phyloP scores from a whole-genome alignment of 2,888 invertebrate species.

The Nomada flava region DNA sequence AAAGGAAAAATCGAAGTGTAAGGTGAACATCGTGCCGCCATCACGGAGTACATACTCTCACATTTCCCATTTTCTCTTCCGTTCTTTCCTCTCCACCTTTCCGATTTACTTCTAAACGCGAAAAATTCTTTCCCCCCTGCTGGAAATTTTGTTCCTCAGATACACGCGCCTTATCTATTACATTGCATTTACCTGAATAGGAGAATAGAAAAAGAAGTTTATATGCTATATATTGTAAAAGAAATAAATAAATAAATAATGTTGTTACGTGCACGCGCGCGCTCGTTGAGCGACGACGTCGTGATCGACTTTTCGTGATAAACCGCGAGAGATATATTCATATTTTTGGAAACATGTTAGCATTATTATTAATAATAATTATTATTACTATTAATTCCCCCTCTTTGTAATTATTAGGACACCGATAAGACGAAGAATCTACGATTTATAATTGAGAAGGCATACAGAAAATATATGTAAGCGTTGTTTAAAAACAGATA shows the following conservation, averaged over 20 bases:
- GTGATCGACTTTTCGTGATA: conserved; percentile 63
- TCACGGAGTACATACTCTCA: conserved; percentile 5
- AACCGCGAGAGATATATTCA: conserved; percentile 65
- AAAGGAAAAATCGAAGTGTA: conserved; percentile 17
- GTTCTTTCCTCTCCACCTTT: neutral
- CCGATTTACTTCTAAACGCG: neutral
- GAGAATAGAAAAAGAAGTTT: conserved; percentile 48
- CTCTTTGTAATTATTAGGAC: conserved; percentile 77
- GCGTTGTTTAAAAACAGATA: conserved; percentile 82
- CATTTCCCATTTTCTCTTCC: neutral
- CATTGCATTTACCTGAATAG: conserved; percentile 73
- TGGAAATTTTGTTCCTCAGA: conserved; percentile 66
- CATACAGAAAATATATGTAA: conserved; percentile 80
- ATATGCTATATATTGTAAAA: conserved; percentile 45
- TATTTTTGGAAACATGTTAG: conserved; percentile 77
- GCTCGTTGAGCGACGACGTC: conserved; percentile 23
- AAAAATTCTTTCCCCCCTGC: conserved; percentile 8
- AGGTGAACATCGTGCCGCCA: conserved; percentile 17
- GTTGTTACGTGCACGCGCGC: conserved; percentile 40
- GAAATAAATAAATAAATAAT: conserved; percentile 42
- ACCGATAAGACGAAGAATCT: conserved; percentile 70
- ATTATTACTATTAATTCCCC: conserved; percentile 28
- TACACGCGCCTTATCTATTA: conserved; percentile 42
- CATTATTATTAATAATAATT: conserved; percentile 57
- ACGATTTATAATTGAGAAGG: conserved; percentile 72